Base-by-base conservation (phyloP, 2,797 vertebrate genomes). In the Crocidura indochinensis region DNA sequence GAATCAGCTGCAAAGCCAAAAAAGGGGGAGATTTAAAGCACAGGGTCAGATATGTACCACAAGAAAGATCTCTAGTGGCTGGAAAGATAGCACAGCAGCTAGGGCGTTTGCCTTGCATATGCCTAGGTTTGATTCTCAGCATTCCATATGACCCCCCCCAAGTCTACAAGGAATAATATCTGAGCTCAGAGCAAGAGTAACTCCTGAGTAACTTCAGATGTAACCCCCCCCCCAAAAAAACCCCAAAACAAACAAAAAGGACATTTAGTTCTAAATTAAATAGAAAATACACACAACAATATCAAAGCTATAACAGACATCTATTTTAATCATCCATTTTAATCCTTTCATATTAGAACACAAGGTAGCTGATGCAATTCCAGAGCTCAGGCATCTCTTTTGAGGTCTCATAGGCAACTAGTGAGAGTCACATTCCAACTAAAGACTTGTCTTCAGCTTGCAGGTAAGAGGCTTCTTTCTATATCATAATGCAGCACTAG, bases 261-360 rank as follows among this genome's bases (percentile, higher is more conserved):
- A 53, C 80, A 53, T 93, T 69, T 90, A 84, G 93, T 95, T 95
- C 94, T 88, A 92, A 93, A 86, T 83, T 91, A 95, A 94, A 88
- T 51, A 90, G 82, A 91, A 49, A 53, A 76, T 20, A 19, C 91
- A 92, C 51, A 69, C 90, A 73, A 73, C 0, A 0, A 10, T 10
- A 62, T 65, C 85, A 92, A n/a, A 84, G 24, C 62, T 87, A 60
- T 73, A 46, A 88, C 92, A 88, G 69, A 69, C 62, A 38, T 38
- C 38, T 29, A 91, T 86, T 24, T 2, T 91, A 31, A 84, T 84
- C 80, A 62, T 62, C 9, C 27, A 46, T 14, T 88, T 15, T 27
- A 75, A 77, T 92, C 53, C 20, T 83, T 84, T 75, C 67, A 95
- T 78, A 88, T 88, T 53, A 89, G 75, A 53, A 88, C 22, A 8